phyloP scores from a whole-genome alignment of 2,888 invertebrate species.

The Dexiosoma caninum region DNA sequence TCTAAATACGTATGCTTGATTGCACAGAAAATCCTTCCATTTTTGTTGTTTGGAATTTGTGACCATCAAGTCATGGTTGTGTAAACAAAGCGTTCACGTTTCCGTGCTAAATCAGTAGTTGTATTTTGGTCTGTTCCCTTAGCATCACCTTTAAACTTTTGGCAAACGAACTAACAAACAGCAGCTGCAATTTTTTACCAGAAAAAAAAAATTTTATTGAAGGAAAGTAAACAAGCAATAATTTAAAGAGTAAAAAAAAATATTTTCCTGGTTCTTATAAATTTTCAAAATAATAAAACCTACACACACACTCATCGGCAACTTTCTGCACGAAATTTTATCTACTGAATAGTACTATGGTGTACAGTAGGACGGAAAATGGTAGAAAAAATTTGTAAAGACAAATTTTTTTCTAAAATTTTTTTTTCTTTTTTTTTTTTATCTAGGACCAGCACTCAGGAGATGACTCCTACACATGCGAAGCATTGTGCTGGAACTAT shows the following conservation, averaged over 20 bases:
- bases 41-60: neutral
- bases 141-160: constrained; percentile 41
- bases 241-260: constrained; percentile 25
- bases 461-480: no score
- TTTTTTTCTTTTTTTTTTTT: no score
- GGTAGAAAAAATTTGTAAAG: neutral
- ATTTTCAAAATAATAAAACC: constrained; percentile 28
- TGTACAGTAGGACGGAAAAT: neutral
- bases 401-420: no score
- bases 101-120: no score
- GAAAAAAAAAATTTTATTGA: neutral
- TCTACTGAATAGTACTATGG: neutral
- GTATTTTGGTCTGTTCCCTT: neutral
- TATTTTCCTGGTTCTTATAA: constrained; percentile 38
- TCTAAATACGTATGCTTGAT: no score
- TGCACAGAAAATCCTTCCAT: neutral
- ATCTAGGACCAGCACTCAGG: no score
- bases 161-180: neutral
- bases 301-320: neutral
- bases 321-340: constrained; percentile 30
- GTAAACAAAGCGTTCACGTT: constrained; percentile 20
- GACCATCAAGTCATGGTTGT: neutral
- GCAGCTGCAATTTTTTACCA: constrained; percentile 48
- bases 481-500: no score
- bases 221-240: constrained; percentile 5